Evolutionary conservation across 2,888 invertebrate genomes (phyloP).

Genomic region (Caenorhabditis parvicauda): DNA sequence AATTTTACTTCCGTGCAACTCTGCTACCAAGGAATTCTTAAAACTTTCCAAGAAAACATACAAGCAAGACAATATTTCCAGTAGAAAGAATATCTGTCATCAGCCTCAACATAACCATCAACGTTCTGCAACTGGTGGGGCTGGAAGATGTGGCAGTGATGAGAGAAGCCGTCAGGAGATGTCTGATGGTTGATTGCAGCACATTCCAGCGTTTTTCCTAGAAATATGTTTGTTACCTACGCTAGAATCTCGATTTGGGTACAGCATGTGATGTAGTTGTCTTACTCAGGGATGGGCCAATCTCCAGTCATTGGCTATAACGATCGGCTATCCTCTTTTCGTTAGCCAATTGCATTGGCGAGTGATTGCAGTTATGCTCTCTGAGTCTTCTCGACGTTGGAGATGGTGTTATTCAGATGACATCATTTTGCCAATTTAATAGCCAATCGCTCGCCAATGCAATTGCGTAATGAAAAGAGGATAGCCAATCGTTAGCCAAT

Average conservation of each 20-base stretch:
- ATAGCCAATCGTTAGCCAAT: no score
- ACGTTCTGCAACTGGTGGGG: slow-evolving; percentile 55
- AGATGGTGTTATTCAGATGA: no score
- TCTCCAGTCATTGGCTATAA: no score
- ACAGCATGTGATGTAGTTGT: no score
- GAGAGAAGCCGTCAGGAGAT: slow-evolving; percentile 49
- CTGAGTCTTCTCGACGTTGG: no score
- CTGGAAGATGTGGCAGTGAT: slow-evolving; percentile 61
- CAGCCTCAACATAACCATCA: slow-evolving; percentile 62
- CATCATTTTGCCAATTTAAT: no score
- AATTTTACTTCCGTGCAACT: background rate
- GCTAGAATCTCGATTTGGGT: background rate
- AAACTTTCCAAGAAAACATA: slow-evolving; percentile 26
- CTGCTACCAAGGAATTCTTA: background rate
- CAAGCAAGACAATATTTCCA: slow-evolving; percentile 62
- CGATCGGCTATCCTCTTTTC: no score
- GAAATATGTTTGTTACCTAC: background rate
- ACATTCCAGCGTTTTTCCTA: slow-evolving; percentile 46
- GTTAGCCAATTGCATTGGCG: no score
- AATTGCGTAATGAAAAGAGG: no score
- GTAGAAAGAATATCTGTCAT: slow-evolving; percentile 62
- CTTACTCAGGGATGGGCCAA: no score
- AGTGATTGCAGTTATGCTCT: no score
- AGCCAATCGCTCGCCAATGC: no score
- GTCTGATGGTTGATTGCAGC: slow-evolving; percentile 61